A percentile compares a stretch with the other conserved stretches of the same genome.
Evolutionary conservation across 2,113 vertebrate species (phyloP).

Genomic region (Tychaedon coryphoeus): DNA sequence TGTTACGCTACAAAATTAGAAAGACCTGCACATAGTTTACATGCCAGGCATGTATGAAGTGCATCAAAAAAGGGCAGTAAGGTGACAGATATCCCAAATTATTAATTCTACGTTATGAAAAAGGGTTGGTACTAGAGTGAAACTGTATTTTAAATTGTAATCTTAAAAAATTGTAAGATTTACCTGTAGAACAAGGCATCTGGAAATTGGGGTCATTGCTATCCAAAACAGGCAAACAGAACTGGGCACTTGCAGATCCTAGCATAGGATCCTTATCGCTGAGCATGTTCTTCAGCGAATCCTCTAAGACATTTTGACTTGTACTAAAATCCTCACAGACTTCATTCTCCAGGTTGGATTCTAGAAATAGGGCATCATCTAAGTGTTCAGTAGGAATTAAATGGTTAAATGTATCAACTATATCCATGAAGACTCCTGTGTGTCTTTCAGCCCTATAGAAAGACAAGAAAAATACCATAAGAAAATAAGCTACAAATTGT

Average conservation of each 20-base stretch:
- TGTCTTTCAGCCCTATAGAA: conserved; percentile 87
- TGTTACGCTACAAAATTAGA: neutral
- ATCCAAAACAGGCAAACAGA: conserved; percentile 93
- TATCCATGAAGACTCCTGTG: conserved; percentile 98
- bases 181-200: conserved; percentile 90
- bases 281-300: conserved; percentile 99
- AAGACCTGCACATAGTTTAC: conserved; percentile 3
- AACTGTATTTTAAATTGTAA: conserved; percentile 71
- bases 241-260: conserved; percentile 96
- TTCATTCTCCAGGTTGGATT: conserved; percentile 97
- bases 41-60: conserved; percentile 51
- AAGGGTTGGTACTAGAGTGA: conserved; percentile 59
- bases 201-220: conserved; percentile 91
- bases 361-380: conserved; percentile 93
- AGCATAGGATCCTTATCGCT: conserved; percentile 99
- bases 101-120: conserved; percentile 46
- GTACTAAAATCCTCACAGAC: conserved; percentile 94
- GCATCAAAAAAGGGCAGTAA: neutral
- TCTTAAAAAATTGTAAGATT: conserved; percentile 80
- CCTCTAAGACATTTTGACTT: conserved; percentile 86
- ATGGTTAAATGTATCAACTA: conserved; percentile 98
- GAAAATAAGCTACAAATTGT: conserved; percentile 78
- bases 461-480: conserved; percentile 84
- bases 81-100: conserved; percentile 40
- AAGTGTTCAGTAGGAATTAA: conserved; percentile 99